These are phyloP conservation scores for Parus major DNA, from an alignment of 2,113 vertebrate genomes.

Conservation along the genomic window DNA sequence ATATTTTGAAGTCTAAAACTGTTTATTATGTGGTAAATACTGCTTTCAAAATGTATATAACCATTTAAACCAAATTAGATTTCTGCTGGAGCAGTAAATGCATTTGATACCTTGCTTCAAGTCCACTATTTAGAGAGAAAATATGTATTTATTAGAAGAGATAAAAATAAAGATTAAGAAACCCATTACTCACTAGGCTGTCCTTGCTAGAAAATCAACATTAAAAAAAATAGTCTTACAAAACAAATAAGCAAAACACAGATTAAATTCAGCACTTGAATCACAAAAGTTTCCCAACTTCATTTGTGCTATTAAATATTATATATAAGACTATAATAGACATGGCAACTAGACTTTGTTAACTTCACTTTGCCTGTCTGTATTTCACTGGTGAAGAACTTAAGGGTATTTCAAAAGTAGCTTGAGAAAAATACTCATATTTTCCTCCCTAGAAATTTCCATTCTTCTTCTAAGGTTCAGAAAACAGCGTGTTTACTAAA, in stretches of 20 bases:
- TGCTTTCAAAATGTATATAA: neutral
- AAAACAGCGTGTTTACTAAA: neutral
- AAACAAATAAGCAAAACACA: neutral
- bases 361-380: neutral
- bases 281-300: neutral
- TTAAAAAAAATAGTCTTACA: neutral
- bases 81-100: neutral
- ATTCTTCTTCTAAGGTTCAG: neutral
- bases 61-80: neutral
- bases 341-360: neutral
- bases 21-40: neutral
- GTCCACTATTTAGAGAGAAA: neutral
- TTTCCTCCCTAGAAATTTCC: neutral
- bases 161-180: neutral
- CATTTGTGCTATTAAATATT: neutral
- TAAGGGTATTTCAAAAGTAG: neutral
- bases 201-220: neutral
- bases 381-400: neutral
- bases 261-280: neutral
- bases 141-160: neutral
- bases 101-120: neutral
- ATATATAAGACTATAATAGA: neutral
- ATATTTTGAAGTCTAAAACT: neutral
- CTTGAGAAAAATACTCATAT: neutral
- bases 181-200: neutral